Conservation (phyloP, 2,113 vertebrate species). For the Nothoprocta perdicaria region DNA sequence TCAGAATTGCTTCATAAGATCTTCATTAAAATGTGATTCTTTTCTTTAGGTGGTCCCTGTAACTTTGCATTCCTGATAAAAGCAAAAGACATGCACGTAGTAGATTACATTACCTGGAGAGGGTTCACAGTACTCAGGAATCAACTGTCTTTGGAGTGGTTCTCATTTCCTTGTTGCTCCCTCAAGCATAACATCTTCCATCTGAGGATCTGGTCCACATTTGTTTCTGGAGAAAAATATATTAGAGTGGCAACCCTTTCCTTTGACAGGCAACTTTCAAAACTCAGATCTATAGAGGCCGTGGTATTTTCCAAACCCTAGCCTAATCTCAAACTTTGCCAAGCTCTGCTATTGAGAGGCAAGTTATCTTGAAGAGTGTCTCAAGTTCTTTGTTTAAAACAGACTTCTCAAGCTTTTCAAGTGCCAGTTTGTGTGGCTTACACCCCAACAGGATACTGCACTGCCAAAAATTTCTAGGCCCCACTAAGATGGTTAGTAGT, state of each 20-base stretch:
- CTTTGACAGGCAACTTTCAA: not conserved
- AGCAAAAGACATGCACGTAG: accelerated
- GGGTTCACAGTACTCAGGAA: not conserved
- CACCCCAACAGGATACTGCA: not conserved
- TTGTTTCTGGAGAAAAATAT: not conserved
- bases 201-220: not conserved
- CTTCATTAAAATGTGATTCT: not conserved
- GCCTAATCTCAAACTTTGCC: not conserved
- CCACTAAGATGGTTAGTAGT: not conserved
- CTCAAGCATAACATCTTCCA: not conserved
- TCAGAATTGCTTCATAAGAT: not conserved
- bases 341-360: not conserved
- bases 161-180: not conserved
- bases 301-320: not conserved
- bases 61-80: not conserved
- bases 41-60: not conserved
- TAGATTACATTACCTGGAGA: not conserved
- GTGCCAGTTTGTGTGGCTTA: not conserved
- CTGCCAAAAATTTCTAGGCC: not conserved
- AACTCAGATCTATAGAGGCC: not conserved
- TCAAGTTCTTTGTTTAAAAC: not conserved
- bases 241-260: not conserved
- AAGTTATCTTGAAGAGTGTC: not conserved
- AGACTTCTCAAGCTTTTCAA: not conserved
- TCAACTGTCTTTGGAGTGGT: not conserved